phyloP scores from a whole-genome alignment of 2,113 vertebrate genomes.

The Azemiops feae region DNA sequence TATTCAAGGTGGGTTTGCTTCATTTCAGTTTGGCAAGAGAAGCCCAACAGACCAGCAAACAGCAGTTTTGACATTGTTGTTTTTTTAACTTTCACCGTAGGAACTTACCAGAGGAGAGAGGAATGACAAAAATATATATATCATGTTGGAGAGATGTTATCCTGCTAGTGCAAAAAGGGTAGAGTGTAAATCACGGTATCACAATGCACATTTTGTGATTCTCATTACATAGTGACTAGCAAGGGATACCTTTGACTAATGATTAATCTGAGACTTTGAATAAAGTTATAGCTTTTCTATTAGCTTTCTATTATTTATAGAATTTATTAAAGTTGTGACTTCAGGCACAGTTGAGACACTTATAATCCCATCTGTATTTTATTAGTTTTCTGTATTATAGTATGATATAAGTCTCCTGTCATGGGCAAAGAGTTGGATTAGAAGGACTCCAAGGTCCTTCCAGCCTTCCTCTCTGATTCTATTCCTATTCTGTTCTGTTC shows the following conservation, averaged over 20 bases:
- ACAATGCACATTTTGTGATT: neutral
- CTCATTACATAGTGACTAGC: neutral
- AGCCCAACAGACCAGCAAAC: neutral
- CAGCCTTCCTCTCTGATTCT: no score
- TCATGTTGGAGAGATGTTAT: neutral
- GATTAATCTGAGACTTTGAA: neutral
- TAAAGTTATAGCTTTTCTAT: neutral
- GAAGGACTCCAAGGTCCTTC: neutral
- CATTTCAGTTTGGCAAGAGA: neutral
- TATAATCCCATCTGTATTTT: neutral
- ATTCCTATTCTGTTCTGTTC: no score
- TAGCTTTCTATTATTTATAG: neutral
- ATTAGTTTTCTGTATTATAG: neutral
- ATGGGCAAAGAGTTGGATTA: neutral
- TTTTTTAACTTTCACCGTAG: neutral
- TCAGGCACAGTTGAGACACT: neutral
- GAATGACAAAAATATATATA: neutral
- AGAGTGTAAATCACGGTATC: neutral
- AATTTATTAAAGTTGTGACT: neutral
- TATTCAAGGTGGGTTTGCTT: neutral
- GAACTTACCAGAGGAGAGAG: no score
- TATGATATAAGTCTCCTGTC: neutral
- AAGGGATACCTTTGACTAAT: neutral
- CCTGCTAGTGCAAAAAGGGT: neutral
- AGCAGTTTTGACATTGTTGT: neutral